Evolutionary conservation across 2,113 vertebrate genomes (phyloP).

Genomic region (Chionomys nivalis): DNA sequence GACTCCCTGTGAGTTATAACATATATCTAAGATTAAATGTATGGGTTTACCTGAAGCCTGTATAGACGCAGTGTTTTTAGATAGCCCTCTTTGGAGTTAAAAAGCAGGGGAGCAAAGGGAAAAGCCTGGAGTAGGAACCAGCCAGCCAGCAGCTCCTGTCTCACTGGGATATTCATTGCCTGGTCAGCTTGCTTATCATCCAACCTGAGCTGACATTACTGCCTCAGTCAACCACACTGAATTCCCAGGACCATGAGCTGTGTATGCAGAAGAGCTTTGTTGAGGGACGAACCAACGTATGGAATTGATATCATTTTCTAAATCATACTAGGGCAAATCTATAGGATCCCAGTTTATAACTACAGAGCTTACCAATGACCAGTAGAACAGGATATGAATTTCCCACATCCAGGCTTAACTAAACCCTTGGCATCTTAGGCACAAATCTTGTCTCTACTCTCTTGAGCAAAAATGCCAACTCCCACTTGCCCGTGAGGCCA

Average conservation of each 20-base stretch:
- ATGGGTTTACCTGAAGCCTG: neutral
- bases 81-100: neutral
- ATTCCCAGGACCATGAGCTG: neutral
- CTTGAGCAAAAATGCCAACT: constrained; percentile 40
- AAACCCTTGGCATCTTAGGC: neutral
- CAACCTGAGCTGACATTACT: neutral
- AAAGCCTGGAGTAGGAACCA: neutral
- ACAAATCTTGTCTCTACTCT: neutral
- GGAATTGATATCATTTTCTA: neutral
- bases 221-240: neutral
- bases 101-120: neutral
- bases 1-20: neutral
- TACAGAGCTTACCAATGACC: neutral
- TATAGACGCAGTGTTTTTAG: neutral
- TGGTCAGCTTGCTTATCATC: neutral
- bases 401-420: neutral
- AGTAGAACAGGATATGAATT: neutral
- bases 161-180: neutral
- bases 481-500: neutral
- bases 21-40: neutral
- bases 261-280: neutral
- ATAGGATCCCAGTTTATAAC: neutral
- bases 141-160: neutral
- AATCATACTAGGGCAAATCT: neutral
- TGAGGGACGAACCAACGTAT: neutral